Conservation (phyloP, 2,888 invertebrate species). For the Nomada ruficornis region DNA sequence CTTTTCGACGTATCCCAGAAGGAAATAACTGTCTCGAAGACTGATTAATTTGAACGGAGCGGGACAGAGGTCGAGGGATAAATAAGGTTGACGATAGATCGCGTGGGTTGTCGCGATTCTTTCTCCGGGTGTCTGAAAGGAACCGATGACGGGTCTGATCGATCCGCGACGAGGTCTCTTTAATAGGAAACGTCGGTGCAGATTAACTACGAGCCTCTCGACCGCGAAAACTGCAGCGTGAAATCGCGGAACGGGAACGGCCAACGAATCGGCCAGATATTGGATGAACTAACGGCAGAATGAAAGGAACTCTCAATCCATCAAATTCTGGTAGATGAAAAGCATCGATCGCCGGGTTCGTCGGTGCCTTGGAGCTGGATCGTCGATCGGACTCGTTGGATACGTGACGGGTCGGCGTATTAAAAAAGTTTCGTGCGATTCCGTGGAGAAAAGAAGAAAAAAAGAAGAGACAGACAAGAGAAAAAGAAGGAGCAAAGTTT, state of each 20-base stretch:
- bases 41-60: constrained; percentile 8
- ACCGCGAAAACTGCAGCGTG: constrained; percentile 32
- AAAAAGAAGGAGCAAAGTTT: background rate
- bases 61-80: too few species aligned
- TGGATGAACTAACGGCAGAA: constrained; percentile 30
- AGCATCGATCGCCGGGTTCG: constrained; percentile 20
- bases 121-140: background rate
- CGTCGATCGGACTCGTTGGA: constrained; percentile 18
- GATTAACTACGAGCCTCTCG: constrained; percentile 36
- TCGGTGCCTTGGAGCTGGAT: constrained; percentile 9
- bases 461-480: too few species aligned
- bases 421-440: constrained; percentile 46
- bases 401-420: constrained; percentile 26
- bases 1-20: background rate
- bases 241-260: constrained; percentile 29
- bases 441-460: background rate
- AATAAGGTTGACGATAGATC: background rate
- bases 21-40: background rate
- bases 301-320: constrained; percentile 51
- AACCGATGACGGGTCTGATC: constrained; percentile 4
- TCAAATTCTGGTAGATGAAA: constrained; percentile 52
- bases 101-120: background rate
- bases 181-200: constrained; percentile 38
- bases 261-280: background rate
- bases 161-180: constrained; percentile 6